Evolutionary conservation across 2,888 invertebrate genomes (phyloP).

Genomic region (Agrochola litura): DNA sequence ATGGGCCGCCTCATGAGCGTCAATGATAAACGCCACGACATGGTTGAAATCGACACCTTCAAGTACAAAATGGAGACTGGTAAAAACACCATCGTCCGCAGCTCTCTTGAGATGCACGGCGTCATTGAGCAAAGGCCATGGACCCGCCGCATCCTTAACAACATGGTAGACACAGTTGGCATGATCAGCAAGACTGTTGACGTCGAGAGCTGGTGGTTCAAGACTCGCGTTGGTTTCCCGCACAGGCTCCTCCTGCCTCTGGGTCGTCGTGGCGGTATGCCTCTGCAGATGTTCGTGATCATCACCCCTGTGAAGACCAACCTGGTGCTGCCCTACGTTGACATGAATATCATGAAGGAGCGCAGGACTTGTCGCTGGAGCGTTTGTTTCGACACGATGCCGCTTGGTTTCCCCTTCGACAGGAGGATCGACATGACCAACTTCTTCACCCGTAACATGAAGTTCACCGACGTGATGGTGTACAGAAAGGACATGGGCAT

Average conservation of each 20-base stretch:
- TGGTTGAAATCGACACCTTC: conserved; percentile 90
- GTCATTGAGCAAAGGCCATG: conserved; percentile 91
- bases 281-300: conserved; percentile 92
- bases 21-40: conserved; percentile 84
- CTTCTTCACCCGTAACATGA: conserved; percentile 92
- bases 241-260: conserved; percentile 93
- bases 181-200: conserved; percentile 89
- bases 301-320: conserved; percentile 90
- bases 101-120: conserved; percentile 92
- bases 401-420: conserved; percentile 95
- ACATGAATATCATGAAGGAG: conserved; percentile 86
- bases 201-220: conserved; percentile 90
- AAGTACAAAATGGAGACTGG: conserved; percentile 92
- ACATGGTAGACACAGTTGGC: conserved; percentile 76
- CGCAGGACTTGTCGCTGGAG: conserved; percentile 90
- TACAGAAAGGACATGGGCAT: conserved; percentile 90
- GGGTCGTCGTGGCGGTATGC: conserved; percentile 92
- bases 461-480: conserved; percentile 91
- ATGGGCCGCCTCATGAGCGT: conserved; percentile 90
- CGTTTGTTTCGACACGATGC: conserved; percentile 91
- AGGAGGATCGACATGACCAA: conserved; percentile 90
- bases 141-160: conserved; percentile 79
- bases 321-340: conserved; percentile 83
- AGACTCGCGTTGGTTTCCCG: conserved; percentile 91
- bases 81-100: conserved; percentile 92